These are phyloP conservation scores for Anthophora plumipes DNA, from an alignment of 2,888 invertebrate genomes.

Conservation along the genomic window DNA sequence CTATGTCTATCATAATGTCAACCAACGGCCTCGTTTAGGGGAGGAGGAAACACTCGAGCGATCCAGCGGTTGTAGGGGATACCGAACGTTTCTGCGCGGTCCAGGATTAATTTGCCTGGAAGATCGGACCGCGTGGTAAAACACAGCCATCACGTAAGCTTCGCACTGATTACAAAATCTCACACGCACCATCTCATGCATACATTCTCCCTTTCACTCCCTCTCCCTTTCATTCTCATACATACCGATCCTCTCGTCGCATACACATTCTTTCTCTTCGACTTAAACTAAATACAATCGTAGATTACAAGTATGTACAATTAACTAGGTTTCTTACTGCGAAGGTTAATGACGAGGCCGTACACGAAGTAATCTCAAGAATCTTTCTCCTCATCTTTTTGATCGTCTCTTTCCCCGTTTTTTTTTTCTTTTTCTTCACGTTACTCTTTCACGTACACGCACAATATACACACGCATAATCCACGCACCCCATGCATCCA, in stretches of 20 bases:
- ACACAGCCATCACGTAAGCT: conserved; percentile 77
- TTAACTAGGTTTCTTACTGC: conserved; percentile 59
- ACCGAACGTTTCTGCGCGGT: conserved; percentile 62
- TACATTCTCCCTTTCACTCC: conserved; percentile 5
- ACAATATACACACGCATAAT: background rate
- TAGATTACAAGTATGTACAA: conserved; percentile 62
- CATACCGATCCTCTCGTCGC: background rate
- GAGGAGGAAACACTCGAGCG: conserved; percentile 27
- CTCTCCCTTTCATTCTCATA: background rate
- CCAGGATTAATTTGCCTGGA: conserved; percentile 69
- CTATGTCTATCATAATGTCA: conserved; percentile 34
- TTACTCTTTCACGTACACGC: conserved; percentile 1
- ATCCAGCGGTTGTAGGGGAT: conserved; percentile 46
- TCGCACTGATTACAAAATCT: conserved; percentile 73
- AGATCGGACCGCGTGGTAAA: conserved; percentile 75
- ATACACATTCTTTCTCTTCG: conserved; percentile 25
- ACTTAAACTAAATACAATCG: conserved; percentile 62
- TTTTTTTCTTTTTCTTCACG: background rate
- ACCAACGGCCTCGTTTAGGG: conserved; percentile 18
- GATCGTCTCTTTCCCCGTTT: conserved; percentile 1
- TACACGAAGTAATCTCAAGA: conserved; percentile 52
- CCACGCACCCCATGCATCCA: conserved; percentile 1
- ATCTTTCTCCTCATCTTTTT: background rate
- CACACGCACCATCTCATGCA: conserved; percentile 19
- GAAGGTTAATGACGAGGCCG: conserved; percentile 53